These are phyloP conservation scores for Vireo altiloquus DNA, from an alignment of 2,113 vertebrate genomes.

Conservation along the genomic window DNA sequence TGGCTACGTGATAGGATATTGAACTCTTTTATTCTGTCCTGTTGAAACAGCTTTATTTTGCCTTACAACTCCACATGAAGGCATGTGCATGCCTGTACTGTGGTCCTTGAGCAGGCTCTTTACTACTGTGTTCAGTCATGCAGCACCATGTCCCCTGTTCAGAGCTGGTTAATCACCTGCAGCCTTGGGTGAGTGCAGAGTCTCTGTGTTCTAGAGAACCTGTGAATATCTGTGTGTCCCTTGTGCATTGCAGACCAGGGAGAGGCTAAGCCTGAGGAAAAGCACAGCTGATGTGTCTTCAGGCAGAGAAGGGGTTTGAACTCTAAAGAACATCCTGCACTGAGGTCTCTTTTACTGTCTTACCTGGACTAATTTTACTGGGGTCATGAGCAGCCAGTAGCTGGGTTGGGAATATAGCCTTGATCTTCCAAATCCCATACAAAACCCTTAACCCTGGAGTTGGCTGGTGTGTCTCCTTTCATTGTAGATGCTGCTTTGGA, in stretches of 20 bases:
- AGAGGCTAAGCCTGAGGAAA: background rate
- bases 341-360: background rate
- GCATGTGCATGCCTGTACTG: background rate
- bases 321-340: background rate
- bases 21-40: background rate
- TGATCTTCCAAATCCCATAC: background rate
- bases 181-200: background rate
- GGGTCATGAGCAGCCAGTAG: background rate
- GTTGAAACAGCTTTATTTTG: background rate
- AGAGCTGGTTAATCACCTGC: background rate
- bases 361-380: background rate
- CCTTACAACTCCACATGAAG: background rate
- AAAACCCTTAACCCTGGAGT: background rate
- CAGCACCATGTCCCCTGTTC: background rate
- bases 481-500: background rate
- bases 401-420: background rate
- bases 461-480: background rate
- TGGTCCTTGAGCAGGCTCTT: background rate
- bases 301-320: background rate
- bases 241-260: background rate
- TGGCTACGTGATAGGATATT: background rate
- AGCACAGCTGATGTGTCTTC: background rate
- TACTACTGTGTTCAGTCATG: fast-evolving
- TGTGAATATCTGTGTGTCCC: background rate
- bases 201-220: background rate